Evolutionary conservation across 2,113 vertebrate species (phyloP).

Genomic region (Antennarius striatus): DNA sequence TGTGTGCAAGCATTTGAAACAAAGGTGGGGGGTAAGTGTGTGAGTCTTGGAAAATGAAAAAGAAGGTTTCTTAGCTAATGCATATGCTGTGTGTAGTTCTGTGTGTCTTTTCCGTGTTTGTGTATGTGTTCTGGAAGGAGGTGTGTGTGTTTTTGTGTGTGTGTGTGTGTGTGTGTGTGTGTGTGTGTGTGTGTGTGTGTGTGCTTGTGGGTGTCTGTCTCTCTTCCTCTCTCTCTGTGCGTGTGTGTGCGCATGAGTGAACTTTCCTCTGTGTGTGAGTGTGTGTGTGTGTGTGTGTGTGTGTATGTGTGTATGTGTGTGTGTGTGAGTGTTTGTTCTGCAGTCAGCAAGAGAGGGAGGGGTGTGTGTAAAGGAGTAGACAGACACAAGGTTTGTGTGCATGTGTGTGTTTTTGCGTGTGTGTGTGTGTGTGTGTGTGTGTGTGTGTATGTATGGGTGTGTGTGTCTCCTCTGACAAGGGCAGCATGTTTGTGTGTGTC

Average conservation of each 20-base stretch:
- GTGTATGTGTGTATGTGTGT: conserved; percentile 23
- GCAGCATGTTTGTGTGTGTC: conserved; percentile 71
- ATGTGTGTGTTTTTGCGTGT: conserved; percentile 45
- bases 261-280: conserved; percentile 30
- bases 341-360: conserved; percentile 72
- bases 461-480: conserved; percentile 61
- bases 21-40: conserved; percentile 52
- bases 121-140: conserved; percentile 72
- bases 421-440: conserved; percentile 34
- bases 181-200: conserved; percentile 44
- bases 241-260: conserved; percentile 26
- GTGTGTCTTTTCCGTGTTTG: conserved; percentile 41
- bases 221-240: conserved; percentile 6
- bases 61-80: conserved; percentile 67
- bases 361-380: conserved; percentile 70
- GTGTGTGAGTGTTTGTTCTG: conserved; percentile 64
- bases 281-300: conserved; percentile 63
- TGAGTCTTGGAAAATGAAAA: conserved; percentile 71
- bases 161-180: conserved; percentile 30
- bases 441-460: conserved; percentile 25
- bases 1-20: conserved; percentile 62
- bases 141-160: conserved; percentile 47
- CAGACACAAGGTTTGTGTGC: conserved; percentile 64
- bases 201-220: conserved; percentile 8
- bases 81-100: conserved; percentile 53